phyloP scores from a whole-genome alignment of 2,113 vertebrate species.

The Hepsetus odoe region DNA sequence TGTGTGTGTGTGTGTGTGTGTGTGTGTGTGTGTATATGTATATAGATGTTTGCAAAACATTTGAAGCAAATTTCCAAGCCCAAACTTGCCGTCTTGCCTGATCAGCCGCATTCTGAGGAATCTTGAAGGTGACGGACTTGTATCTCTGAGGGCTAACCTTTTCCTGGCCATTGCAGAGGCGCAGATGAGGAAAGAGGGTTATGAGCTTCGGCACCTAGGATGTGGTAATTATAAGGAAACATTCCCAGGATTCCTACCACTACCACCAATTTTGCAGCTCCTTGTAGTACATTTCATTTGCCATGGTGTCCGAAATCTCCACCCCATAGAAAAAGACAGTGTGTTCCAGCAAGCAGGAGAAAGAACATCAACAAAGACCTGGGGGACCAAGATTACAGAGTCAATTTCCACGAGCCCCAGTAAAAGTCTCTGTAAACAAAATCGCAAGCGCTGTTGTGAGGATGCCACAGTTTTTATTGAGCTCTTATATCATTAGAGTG shows the following conservation, averaged over 20 bases:
- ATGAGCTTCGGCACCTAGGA: conserved; percentile 55
- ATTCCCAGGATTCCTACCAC: conserved; percentile 73
- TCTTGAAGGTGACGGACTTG: no score
- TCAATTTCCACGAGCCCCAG: conserved; percentile 73
- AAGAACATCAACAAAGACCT: conserved; percentile 58
- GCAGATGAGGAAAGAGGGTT: conserved; percentile 45
- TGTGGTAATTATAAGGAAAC: conserved; percentile 74
- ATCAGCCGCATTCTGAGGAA: no score
- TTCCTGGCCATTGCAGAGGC: conserved; percentile 12
- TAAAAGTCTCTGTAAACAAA: conserved; percentile 74
- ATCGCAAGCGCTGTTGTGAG: conserved; percentile 58
- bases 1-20: no score
- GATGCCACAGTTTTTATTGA: conserved; percentile 33
- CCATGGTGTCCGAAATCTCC: conserved; percentile 59
- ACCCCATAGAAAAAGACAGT: conserved; percentile 72
- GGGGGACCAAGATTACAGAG: conserved; percentile 49
- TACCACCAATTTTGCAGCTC: conserved; percentile 65
- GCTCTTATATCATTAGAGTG: conserved; percentile 46
- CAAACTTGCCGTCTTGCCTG: no score
- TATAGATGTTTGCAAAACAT: no score
- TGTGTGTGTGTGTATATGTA: no score
- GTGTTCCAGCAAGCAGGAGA: conserved; percentile 72
- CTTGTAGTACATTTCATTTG: conserved; percentile 69
- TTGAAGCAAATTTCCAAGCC: no score
- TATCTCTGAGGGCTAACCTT: conserved; percentile 26